Evolutionary conservation across 2,113 vertebrate species (phyloP), one percentile per base, ranked within the genome.

Genomic region (Pseudorasbora parva): DNA sequence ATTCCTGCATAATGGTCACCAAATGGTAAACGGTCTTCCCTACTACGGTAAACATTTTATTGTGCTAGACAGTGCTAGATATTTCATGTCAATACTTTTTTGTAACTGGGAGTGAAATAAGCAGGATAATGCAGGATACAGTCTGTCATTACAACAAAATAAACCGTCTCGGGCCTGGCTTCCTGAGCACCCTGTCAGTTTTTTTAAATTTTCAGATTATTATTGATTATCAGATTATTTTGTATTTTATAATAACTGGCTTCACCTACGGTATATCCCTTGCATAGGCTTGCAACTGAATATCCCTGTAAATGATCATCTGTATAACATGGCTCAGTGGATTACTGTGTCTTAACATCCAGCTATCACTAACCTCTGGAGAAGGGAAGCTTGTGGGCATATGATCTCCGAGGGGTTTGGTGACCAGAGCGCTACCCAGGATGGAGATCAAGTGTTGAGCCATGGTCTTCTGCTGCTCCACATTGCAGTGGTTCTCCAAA

Each of bases 401-500:
- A 78, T 88, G 88, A 2, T 95, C 93, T 1, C 96, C 95, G 0
- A 98, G 77, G 0, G 95, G 97, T 9, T 77, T 88, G n/a, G 95
- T 94, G 87, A 99, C 15, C 30, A 99, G 95, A 84, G 95, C 93
- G 60, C 94, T 92, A 79, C 96, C 95, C 85, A 99, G 92, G 88
- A 97, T 97, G 9, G 91, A 89, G 0, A 83, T 94, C 94, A 99
- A 86, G 90, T 99, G 96, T 0, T 89, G 85, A 5, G 96, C 97
- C 95, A 99, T 97, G 81, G 95, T 93, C 2, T 91, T 91, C 94
- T 99, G 98, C 91, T 99, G 98, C 23, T 97, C 95, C 2, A 97
- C 84, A 0, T 93, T 96, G 92, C 98, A 99, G 92, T 99, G 96
- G 88, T 97, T 99, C 94, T 99, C 98, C 95, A 99, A 87, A 78